Evolutionary conservation across 2,888 invertebrate species (phyloP).

Genomic region (Dendrolimus pini): DNA sequence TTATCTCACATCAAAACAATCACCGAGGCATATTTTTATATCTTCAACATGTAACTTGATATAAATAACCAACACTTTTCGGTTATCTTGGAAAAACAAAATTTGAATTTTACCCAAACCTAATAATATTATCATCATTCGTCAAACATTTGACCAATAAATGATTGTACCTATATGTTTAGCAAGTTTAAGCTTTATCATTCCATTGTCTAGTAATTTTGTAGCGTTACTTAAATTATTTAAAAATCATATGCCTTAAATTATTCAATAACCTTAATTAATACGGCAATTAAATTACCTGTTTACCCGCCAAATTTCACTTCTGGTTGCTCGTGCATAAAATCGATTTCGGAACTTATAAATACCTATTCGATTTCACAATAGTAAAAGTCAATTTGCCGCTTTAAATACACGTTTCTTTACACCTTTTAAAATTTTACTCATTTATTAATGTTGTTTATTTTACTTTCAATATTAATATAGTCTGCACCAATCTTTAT

Average conservation of each 20-base stretch:
- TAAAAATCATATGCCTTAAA: conserved; percentile 13
- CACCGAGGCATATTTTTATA: too few relatives aligned
- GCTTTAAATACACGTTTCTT: conserved; percentile 12
- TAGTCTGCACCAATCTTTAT: too few relatives aligned
- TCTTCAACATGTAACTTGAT: too few relatives aligned
- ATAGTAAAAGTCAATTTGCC: conserved; percentile 32
- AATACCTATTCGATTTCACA: conserved; percentile 24
- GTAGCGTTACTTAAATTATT: conserved; percentile 1
- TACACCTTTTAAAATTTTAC: background rate
- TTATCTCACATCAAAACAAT: too few relatives aligned
- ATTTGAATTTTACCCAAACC: too few relatives aligned
- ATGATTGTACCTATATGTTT: too few relatives aligned
- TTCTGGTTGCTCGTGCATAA: conserved; percentile 32
- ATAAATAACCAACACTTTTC: too few relatives aligned
- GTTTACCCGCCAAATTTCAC: conserved; percentile 29
- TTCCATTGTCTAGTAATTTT: too few relatives aligned
- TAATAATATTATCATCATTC: too few relatives aligned
- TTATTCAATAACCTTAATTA: conserved; percentile 17
- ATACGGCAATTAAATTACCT: conserved; percentile 22
- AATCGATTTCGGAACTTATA: conserved; percentile 35
- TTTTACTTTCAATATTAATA: background rate
- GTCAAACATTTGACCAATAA: too few relatives aligned
- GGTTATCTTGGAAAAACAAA: too few relatives aligned
- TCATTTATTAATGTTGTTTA: background rate
- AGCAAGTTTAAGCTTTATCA: too few relatives aligned